A percentile compares a stretch with the other conserved stretches of the same genome.
These are phyloP conservation scores for Sternotherus odoratus DNA, from an alignment of 2,797 vertebrate species.

Conservation along the genomic window DNA sequence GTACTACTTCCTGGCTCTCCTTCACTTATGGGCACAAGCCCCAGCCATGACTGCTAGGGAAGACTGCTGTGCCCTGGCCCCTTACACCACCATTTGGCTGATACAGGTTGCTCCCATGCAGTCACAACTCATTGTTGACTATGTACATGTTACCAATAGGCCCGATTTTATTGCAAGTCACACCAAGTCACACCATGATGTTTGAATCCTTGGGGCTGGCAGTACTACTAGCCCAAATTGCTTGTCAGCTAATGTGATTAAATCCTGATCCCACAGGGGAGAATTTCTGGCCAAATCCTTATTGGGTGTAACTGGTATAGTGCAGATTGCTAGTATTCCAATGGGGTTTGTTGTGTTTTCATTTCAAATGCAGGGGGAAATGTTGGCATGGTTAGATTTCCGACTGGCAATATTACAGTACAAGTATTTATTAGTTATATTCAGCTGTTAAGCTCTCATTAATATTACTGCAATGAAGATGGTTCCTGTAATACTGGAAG, in stretches of 20 bases:
- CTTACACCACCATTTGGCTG: neutral
- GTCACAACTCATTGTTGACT: neutral
- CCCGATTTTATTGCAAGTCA: neutral
- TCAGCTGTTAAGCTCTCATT: constrained; percentile 44
- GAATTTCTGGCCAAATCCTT: neutral
- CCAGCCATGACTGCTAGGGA: neutral
- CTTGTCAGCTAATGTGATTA: neutral
- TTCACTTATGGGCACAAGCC: neutral
- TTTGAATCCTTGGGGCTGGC: neutral
- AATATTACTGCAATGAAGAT: constrained; percentile 50
- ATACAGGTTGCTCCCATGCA: neutral
- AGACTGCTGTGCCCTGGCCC: neutral
- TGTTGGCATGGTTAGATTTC: neutral
- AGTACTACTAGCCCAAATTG: neutral
- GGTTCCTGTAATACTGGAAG: constrained; percentile 39
- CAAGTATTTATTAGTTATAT: neutral
- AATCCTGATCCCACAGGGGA: neutral
- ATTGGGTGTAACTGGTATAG: accelerated
- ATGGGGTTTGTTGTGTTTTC: constrained; percentile 48
- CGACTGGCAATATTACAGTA: neutral
- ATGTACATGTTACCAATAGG: neutral
- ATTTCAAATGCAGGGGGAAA: constrained; percentile 32
- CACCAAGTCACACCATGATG: neutral
- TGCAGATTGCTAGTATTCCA: neutral
- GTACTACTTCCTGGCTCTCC: neutral